phyloP scores from a whole-genome alignment of 2,113 vertebrate species.

The Centropus bengalensis region DNA sequence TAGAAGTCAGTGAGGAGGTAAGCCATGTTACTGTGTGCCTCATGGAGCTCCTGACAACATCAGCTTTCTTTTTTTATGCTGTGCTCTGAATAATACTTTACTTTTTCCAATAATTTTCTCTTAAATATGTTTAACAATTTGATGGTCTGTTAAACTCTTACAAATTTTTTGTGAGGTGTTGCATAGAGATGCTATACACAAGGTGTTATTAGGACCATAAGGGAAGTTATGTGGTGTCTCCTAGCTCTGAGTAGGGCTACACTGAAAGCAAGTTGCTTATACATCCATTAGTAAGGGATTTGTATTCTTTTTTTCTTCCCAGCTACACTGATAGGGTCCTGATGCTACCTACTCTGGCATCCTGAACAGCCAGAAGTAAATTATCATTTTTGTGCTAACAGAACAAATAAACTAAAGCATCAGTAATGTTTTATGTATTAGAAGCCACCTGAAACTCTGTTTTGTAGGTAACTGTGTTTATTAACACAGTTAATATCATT shows the following conservation, averaged over 20 bases:
- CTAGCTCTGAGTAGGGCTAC: neutral
- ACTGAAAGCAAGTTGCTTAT: neutral
- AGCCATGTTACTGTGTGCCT: neutral
- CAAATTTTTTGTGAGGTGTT: neutral
- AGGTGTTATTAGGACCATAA: neutral
- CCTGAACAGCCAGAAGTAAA: neutral
- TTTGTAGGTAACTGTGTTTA: neutral
- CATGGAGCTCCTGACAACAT: neutral
- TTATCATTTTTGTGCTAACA: neutral
- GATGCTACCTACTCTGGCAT: neutral
- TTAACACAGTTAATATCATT: neutral
- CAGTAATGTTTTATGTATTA: neutral
- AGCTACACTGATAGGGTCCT: neutral
- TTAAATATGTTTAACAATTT: neutral
- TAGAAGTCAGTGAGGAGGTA: neutral
- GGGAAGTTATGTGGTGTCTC: neutral
- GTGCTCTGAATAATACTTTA: neutral
- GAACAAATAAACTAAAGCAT: neutral
- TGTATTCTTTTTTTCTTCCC: neutral
- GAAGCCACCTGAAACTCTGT: neutral
- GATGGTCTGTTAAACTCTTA: neutral
- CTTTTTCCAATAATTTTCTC: neutral
- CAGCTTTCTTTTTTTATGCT: neutral
- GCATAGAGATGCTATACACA: neutral
- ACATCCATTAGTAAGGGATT: neutral